A percentile compares a stretch with the other conserved stretches of the same genome.
Evolutionary conservation across 2,888 invertebrate genomes (phyloP).

Genomic region (Elegia similella): DNA sequence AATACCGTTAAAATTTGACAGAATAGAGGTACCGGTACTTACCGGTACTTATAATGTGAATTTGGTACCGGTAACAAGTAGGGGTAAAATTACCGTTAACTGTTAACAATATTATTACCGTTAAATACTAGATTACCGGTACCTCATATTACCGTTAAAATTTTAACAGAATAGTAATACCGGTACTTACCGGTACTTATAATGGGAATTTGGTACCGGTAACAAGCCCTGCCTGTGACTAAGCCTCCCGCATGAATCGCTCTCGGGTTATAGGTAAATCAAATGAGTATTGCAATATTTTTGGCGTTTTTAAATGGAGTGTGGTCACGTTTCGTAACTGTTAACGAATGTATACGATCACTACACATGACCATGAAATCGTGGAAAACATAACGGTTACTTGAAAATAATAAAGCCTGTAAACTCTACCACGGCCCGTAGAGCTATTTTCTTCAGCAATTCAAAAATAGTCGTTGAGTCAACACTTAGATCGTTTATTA

Average conservation of each 20-base stretch:
- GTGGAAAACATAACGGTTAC: slow-evolving; percentile 1
- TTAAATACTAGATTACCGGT: too few relatives aligned
- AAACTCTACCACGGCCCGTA: not conserved
- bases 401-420: not conserved
- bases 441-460: not conserved
- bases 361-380: not conserved
- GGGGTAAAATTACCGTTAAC: too few relatives aligned
- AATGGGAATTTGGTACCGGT: too few relatives aligned
- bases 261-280: slow-evolving; percentile 40
- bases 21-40: too few relatives aligned
- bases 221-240: slow-evolving; percentile 58
- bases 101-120: too few relatives aligned
- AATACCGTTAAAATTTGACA: too few relatives aligned
- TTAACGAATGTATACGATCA: not conserved
- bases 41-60: too few relatives aligned
- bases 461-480: not conserved
- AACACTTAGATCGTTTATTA: not conserved
- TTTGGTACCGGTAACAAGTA: too few relatives aligned
- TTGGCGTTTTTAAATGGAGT: slow-evolving; percentile 13
- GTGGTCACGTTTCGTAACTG: slow-evolving; percentile 15
- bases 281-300: slow-evolving; percentile 36
- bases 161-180: too few relatives aligned
- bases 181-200: too few relatives aligned
- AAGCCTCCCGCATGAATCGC: slow-evolving; percentile 52
- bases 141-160: too few relatives aligned